phyloP scores from a whole-genome alignment of 2,113 vertebrate species.

The Dendrocopos noguchii region DNA sequence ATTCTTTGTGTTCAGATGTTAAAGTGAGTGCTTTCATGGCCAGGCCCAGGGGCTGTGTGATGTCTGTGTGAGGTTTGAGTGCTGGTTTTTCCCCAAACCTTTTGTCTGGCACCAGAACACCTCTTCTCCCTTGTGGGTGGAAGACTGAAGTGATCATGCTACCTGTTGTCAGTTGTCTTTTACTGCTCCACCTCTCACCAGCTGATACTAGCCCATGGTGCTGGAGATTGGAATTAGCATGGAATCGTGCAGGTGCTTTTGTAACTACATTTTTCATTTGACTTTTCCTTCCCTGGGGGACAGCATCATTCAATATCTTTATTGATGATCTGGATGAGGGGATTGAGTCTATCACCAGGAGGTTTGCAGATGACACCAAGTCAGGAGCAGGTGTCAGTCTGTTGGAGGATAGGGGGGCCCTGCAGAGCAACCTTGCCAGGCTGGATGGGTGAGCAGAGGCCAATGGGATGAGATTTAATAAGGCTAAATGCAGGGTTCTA shows the following conservation, averaged over 20 bases:
- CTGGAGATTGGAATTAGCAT: not conserved
- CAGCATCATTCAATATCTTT: not conserved
- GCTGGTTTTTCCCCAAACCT: not conserved
- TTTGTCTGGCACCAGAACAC: not conserved
- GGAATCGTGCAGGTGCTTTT: fast-evolving
- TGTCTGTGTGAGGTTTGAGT: not conserved
- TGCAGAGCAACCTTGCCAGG: too few relatives aligned
- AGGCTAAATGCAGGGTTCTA: too few relatives aligned
- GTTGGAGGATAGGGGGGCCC: too few relatives aligned
- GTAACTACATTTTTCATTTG: not conserved
- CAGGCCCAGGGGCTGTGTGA: not conserved
- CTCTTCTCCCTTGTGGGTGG: not conserved
- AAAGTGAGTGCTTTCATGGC: not conserved
- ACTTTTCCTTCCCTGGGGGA: not conserved
- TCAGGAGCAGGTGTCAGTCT: too few relatives aligned
- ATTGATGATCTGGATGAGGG: too few relatives aligned
- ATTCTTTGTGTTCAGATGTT: not conserved
- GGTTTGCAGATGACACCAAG: too few relatives aligned
- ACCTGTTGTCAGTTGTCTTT: not conserved
- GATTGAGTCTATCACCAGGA: too few relatives aligned
- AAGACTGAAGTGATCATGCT: not conserved
- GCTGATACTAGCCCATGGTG: not conserved
- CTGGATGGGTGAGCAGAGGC: too few relatives aligned
- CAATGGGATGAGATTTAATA: too few relatives aligned
- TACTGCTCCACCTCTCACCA: not conserved